These are phyloP conservation scores for Crocidura indochinensis DNA, from an alignment of 2,797 vertebrate genomes.

Conservation along the genomic window DNA sequence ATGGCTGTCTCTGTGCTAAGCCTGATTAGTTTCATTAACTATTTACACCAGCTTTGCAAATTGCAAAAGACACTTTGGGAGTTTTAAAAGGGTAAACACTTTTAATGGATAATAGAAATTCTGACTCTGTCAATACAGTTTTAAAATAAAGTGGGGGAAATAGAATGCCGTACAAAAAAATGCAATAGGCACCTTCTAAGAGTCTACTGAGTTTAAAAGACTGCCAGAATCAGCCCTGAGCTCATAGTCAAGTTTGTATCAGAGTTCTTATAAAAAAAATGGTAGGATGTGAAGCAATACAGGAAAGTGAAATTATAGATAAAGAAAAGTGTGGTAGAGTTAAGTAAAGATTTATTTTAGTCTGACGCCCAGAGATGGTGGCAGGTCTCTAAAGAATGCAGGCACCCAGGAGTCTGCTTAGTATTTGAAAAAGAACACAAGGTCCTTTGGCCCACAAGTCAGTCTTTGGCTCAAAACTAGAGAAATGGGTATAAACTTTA, in stretches of 20 bases:
- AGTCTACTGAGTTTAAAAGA: background rate
- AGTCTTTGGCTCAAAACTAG: too few species aligned
- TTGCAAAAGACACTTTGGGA: constrained; percentile 68
- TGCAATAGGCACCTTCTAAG: background rate
- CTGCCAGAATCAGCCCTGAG: background rate
- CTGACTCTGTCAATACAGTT: constrained; percentile 39
- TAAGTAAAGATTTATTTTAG: too few species aligned
- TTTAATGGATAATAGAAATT: constrained; percentile 73
- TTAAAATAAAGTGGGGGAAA: constrained; percentile 55
- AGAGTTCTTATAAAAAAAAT: background rate
- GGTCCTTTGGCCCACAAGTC: too few species aligned
- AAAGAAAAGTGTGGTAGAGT: too few species aligned
- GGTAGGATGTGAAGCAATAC: too few species aligned
- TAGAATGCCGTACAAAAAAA: background rate
- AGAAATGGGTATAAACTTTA: too few species aligned
- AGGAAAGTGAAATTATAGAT: too few species aligned
- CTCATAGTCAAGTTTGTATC: background rate
- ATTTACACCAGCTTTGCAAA: constrained; percentile 70
- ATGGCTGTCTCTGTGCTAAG: constrained; percentile 41
- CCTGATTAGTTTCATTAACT: constrained; percentile 76
- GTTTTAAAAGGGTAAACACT: constrained; percentile 69
- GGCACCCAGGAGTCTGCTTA: too few species aligned
- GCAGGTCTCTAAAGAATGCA: too few species aligned
- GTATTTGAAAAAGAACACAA: too few species aligned
- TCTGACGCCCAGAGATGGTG: too few species aligned